Conservation (phyloP, 2,113 vertebrate genomes). For the Megaceryle torquata region DNA sequence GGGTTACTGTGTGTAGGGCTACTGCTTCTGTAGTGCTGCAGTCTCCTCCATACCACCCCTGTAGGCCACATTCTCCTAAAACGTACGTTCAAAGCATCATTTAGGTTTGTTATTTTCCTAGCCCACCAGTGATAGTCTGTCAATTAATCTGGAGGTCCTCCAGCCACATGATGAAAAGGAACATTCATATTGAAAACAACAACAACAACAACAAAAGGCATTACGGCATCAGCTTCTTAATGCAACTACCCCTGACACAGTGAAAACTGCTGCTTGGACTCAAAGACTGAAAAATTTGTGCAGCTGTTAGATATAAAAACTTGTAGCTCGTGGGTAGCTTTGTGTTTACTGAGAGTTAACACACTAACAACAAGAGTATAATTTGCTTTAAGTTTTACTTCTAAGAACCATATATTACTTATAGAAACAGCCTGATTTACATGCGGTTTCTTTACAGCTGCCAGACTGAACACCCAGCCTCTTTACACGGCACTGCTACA, state of each 20-base stretch:
- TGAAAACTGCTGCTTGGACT: neutral
- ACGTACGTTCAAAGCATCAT: fast-evolving
- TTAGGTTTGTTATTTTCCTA: neutral
- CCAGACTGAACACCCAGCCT: fast-evolving
- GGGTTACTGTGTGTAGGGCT: fast-evolving
- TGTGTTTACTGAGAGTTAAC: neutral
- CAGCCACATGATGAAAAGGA: neutral
- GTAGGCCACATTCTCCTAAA: fast-evolving
- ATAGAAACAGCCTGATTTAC: neutral
- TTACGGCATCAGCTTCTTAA: neutral
- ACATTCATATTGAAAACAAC: neutral
- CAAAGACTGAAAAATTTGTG: neutral
- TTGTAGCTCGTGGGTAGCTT: neutral
- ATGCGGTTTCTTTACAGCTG: neutral
- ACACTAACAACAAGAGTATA: neutral
- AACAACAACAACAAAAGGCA: neutral
- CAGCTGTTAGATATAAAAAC: neutral
- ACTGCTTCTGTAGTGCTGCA: neutral
- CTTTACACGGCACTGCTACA: neutral
- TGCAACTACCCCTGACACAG: neutral
- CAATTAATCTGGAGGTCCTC: neutral
- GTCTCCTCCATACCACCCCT: neutral
- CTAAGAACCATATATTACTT: neutral
- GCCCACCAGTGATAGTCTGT: neutral
- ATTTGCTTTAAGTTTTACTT: neutral